Conservation (phyloP, 2,113 vertebrate genomes). For the Tachuris rubrigastra region DNA sequence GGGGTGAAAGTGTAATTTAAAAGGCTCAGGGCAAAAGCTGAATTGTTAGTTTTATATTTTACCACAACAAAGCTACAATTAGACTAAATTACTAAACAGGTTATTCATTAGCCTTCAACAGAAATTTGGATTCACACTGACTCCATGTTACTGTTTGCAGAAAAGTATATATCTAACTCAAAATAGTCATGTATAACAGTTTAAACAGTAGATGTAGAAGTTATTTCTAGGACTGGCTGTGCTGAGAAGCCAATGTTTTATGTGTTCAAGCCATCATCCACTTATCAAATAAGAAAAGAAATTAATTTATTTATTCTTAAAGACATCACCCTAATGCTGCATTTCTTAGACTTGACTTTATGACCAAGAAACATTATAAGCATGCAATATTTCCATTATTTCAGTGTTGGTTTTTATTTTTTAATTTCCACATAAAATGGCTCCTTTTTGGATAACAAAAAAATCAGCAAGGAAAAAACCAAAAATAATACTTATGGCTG, state of each 20-base stretch:
- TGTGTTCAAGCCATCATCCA: not conserved
- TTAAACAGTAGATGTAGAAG: constrained; percentile 9
- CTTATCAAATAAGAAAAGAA: not conserved
- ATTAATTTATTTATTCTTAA: not conserved
- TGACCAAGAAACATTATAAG: not conserved
- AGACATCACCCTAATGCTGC: not conserved
- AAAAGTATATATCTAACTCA: constrained; percentile 51
- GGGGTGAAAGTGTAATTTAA: constrained; percentile 72
- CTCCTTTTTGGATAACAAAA: not conserved
- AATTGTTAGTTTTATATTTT: constrained; percentile 69
- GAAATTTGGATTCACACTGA: constrained; percentile 61
- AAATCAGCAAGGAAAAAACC: not conserved
- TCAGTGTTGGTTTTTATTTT: not conserved
- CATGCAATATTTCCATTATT: not conserved
- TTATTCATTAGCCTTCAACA: constrained; percentile 74
- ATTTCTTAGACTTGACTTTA: not conserved
- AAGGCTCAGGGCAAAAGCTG: constrained; percentile 63
- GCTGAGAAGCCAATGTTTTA: constrained; percentile 26
- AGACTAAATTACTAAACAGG: constrained; percentile 74
- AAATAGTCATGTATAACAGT: not conserved
- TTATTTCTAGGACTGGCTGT: constrained; percentile 34
- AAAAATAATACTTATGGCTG: not conserved
- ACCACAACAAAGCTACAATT: constrained; percentile 73
- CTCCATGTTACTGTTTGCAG: constrained; percentile 62
- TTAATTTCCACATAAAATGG: not conserved